Conservation (phyloP, 2,113 vertebrate genomes). For the Lepus timidus region DNA sequence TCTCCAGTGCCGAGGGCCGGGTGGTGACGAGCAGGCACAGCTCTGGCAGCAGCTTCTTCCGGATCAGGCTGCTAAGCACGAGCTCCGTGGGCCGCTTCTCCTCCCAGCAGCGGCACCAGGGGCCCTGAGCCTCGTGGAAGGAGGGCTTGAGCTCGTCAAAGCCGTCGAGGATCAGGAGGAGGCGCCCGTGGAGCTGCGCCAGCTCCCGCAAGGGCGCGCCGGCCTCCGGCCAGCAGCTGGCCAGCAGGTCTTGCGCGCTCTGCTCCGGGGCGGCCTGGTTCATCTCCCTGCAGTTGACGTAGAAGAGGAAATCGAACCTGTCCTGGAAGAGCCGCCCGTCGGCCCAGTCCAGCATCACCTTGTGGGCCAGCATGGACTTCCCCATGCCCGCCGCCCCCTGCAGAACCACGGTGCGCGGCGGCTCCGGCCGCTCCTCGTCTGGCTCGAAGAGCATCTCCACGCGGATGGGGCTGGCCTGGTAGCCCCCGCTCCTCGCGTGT, state of each 20-base stretch:
- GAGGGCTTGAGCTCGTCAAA: slow-evolving; percentile 80
- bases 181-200: not conserved
- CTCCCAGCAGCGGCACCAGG: slow-evolving; percentile 37
- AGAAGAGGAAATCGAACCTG: slow-evolving; percentile 82
- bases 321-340: slow-evolving; percentile 85
- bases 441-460: slow-evolving; percentile 74
- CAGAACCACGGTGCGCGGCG: slow-evolving; percentile 85
- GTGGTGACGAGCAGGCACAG: slow-evolving; percentile 81
- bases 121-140: slow-evolving; percentile 15
- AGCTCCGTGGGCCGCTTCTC: not conserved
- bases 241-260: slow-evolving; percentile 72
- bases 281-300: slow-evolving; percentile 81
- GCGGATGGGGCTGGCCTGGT: slow-evolving; percentile 39
- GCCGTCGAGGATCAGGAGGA: slow-evolving; percentile 83
- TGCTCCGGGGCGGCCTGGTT: not conserved
- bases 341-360: slow-evolving; percentile 88
- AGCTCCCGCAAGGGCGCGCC: slow-evolving; percentile 3
- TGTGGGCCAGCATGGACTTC: slow-evolving; percentile 88
- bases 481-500: not conserved
- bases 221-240: slow-evolving; percentile 28
- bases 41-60: slow-evolving; percentile 55
- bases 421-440: not conserved
- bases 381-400: slow-evolving; percentile 89
- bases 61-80: slow-evolving; percentile 70
- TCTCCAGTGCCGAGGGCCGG: slow-evolving; percentile 67